Base-by-base conservation (phyloP, 1,140 invertebrate genomes). In the Chironomus striatipennis region DNA sequence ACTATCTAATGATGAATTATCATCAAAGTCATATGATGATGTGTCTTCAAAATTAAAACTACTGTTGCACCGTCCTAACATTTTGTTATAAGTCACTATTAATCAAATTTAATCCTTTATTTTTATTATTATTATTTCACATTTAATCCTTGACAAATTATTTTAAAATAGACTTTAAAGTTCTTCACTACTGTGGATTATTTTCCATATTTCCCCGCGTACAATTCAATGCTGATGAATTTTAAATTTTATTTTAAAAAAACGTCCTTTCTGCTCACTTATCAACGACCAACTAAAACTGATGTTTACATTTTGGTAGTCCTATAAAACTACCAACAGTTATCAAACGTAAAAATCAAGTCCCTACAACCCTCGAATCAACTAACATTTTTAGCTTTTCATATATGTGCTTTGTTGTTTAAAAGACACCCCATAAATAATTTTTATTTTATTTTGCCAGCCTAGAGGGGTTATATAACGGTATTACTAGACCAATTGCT, bases 1-100 rank as follows among this genome's bases (percentile, higher is more conserved):
- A 0, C 89, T 90, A 77, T 90, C 89, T 67, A 86, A 89, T 57
- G 89, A 90, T 76, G 88, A 89, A 64, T 89, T 85, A 77, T 90
- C 88, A 77, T 88, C 88, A 77, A 90, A 89, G 43, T 87, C 88
- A 73, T 80, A 82, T 42, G 79, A 80, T 57, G 80, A 80, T 75
- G 81, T 76, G 21, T 80, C 78, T 73, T 57, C n/a, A 15, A 78
- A 82, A 75, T 79, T 81, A 70, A 75, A 75, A 75, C 79, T 57
- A 57, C n/a, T 80, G 70, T 81, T 81, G 24, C 81, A 81, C 74
- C 2, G 24, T 34, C 24, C 24, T 34, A 34, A 34, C 24, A 34
- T 34, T 81, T 81, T 9, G 81, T 79, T 81, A 82, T 81, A 17
- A 67, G 72, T n/a, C 65, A 70, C 18, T 70, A n/a, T 70, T 70